Conservation (phyloP, 2,113 vertebrate genomes). For the Seriola quinqueradiata region DNA sequence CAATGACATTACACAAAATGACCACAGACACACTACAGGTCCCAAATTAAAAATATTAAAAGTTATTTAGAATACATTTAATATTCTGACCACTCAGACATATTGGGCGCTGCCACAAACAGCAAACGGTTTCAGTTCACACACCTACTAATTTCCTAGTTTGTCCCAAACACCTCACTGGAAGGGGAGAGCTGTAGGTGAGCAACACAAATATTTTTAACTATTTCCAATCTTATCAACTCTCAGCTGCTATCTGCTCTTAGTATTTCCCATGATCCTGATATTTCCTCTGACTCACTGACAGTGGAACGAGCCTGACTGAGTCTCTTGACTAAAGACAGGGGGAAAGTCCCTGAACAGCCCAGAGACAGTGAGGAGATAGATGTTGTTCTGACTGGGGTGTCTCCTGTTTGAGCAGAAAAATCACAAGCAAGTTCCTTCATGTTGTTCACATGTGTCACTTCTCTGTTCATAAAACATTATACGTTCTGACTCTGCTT, state of each 20-base stretch:
- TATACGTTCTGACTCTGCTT: not conserved
- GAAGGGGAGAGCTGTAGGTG: not conserved
- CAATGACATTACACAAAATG: not conserved
- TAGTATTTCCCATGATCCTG: not conserved
- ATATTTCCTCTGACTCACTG: slow-evolving; percentile 16
- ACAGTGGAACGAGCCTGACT: not conserved
- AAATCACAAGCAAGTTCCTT: slow-evolving; percentile 13
- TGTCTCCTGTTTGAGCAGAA: not conserved
- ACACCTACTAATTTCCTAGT: not conserved
- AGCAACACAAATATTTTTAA: not conserved
- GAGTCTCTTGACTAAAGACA: not conserved
- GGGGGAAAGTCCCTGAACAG: slow-evolving; percentile 29
- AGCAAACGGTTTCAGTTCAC: not conserved
- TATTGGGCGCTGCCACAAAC: not conserved
- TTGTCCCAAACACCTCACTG: not conserved
- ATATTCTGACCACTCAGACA: not conserved
- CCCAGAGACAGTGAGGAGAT: not conserved
- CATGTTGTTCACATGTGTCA: slow-evolving; percentile 23
- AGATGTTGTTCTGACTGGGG: not conserved
- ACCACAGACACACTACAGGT: not conserved
- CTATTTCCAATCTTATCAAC: not conserved
- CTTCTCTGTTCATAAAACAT: not conserved
- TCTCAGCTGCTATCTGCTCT: not conserved
- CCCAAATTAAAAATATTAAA: not conserved
- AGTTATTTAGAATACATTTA: not conserved